Percentiles rank a stretch among this genome's conserved stretches.
Conservation (phyloP, 1,140 invertebrate genomes). For the Acromyrmex echinatior region DNA sequence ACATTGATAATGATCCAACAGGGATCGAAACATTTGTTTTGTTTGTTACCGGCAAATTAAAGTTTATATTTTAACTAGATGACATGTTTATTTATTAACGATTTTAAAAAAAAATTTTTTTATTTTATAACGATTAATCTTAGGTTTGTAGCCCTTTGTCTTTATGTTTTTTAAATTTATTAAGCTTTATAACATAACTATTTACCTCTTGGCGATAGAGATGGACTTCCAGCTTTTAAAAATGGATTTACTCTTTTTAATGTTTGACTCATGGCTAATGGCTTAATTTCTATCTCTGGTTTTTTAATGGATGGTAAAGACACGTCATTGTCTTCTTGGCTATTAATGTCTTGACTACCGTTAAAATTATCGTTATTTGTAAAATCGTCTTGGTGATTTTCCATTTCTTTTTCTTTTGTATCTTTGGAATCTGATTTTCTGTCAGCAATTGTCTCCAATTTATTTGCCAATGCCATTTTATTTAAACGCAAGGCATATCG, state of each 20-base stretch:
- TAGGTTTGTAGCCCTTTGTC: too few species aligned
- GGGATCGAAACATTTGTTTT: too few species aligned
- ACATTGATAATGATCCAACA: too few species aligned
- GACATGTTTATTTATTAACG: too few species aligned
- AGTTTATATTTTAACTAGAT: too few species aligned
- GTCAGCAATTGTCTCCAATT: conserved; percentile 87
- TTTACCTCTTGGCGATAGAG: conserved; percentile 49
- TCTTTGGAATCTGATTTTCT: conserved; percentile 74
- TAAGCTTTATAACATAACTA: too few species aligned
- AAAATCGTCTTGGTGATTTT: conserved; percentile 71
- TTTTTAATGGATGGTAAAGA: conserved; percentile 65
- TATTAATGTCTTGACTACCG: background rate
- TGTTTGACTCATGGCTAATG: conserved; percentile 77
- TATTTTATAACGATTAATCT: too few species aligned
- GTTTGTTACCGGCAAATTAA: too few species aligned
- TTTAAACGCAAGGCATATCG: conserved; percentile 94
- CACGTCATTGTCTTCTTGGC: conserved; percentile 56
- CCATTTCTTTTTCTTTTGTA: conserved; percentile 79
- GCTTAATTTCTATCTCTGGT: conserved; percentile 80
- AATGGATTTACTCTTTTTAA: conserved; percentile 82
- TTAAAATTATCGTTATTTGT: conserved; percentile 80
- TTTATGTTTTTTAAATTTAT: too few species aligned
- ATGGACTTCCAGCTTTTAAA: conserved; percentile 76
- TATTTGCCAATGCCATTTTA: conserved; percentile 92
- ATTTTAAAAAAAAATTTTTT: too few species aligned